Conservation (phyloP, 2,888 invertebrate genomes). For the Tiliacea citrago region DNA sequence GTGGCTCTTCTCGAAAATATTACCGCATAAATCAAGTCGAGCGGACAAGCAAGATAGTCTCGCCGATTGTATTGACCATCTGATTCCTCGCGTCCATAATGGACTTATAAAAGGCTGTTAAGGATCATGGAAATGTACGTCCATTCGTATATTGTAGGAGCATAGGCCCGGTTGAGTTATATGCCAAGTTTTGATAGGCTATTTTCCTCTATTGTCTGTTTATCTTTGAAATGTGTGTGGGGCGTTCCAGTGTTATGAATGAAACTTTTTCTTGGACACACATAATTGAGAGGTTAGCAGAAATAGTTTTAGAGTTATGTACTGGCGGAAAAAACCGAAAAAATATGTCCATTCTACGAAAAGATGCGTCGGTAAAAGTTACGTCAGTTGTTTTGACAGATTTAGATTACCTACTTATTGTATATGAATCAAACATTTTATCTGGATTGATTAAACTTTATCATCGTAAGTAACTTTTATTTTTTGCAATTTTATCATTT, state of each 20-base stretch:
- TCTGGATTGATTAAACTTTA: conserved; percentile 7
- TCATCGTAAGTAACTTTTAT: conserved; percentile 8
- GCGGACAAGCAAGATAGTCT: conserved; percentile 75
- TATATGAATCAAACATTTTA: conserved; percentile 4
- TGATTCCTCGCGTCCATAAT: conserved; percentile 79
- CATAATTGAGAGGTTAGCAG: conserved; percentile 55
- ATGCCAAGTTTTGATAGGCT: conserved; percentile 78
- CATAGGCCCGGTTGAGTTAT: conserved; percentile 77
- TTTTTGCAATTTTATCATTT: conserved; percentile 38
- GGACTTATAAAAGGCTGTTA: conserved; percentile 81
- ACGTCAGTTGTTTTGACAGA: conserved; percentile 27
- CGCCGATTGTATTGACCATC: conserved; percentile 76
- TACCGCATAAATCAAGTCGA: conserved; percentile 80
- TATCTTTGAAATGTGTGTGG: conserved; percentile 68
- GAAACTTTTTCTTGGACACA: conserved; percentile 48
- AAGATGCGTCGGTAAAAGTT: background rate
- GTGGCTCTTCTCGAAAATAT: conserved; percentile 76
- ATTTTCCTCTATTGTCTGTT: conserved; percentile 76
- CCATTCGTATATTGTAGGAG: conserved; percentile 72
- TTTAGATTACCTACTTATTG: background rate
- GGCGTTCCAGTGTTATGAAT: conserved; percentile 47
- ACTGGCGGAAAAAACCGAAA: background rate
- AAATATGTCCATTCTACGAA: background rate
- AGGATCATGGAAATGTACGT: conserved; percentile 79
- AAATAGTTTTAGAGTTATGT: conserved; percentile 42